Evolutionary conservation across 2,888 invertebrate genomes (phyloP).

Genomic region (Eretmocerus hayati): DNA sequence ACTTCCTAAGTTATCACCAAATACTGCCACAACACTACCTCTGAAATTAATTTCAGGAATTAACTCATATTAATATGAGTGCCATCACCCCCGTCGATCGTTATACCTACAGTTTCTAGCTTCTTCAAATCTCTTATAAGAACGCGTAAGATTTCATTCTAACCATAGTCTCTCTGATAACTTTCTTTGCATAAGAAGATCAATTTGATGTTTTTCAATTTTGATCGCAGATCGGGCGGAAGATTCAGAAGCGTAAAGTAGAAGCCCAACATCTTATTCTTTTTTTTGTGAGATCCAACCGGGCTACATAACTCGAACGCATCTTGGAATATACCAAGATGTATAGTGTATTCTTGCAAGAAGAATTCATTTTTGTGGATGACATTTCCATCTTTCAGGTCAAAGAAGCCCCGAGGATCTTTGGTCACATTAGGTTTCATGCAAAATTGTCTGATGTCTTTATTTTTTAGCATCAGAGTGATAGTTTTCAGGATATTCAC

Average conservation of each 20-base stretch:
- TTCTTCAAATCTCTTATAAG: not conserved
- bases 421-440: not conserved
- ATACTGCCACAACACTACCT: conserved; percentile 1
- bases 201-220: conserved; percentile 28
- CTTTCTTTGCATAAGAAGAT: conserved; percentile 27
- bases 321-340: conserved; percentile 30
- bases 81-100: not conserved
- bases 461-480: not conserved
- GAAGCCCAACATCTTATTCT: conserved; percentile 29
- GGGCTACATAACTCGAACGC: conserved; percentile 32
- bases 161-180: not conserved
- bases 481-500: not conserved
- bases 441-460: not conserved
- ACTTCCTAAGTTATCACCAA: conserved; percentile 8
- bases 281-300: conserved; percentile 27
- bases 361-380: not conserved
- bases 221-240: conserved; percentile 23
- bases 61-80: too few species aligned
- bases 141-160: not conserved
- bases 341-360: not conserved
- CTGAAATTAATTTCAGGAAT: too few species aligned
- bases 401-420: not conserved
- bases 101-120: conserved; percentile 3
- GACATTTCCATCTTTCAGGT: not conserved
- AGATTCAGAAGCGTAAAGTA: conserved; percentile 29